These are phyloP conservation scores for Peucedramus taeniatus DNA, from an alignment of 2,113 vertebrate species.

Conservation along the genomic window DNA sequence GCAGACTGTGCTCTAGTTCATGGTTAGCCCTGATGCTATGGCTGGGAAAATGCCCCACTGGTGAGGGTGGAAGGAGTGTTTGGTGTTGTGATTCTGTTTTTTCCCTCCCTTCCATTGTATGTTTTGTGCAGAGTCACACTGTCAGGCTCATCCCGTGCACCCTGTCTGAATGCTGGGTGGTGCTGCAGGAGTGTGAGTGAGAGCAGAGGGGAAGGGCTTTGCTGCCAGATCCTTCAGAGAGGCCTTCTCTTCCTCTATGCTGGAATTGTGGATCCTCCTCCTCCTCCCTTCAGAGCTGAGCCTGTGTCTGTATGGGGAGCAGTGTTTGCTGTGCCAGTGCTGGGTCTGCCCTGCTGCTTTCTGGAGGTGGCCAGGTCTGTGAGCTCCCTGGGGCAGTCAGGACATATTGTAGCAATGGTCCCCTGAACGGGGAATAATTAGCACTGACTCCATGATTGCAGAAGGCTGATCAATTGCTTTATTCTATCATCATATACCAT, in stretches of 20 bases:
- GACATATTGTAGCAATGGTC: too few species aligned
- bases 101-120: not conserved
- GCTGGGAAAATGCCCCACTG: not conserved
- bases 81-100: not conserved
- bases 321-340: not conserved
- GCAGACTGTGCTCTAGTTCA: not conserved
- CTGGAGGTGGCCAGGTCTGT: not conserved
- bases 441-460: too few species aligned
- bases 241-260: not conserved
- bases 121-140: accelerated
- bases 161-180: not conserved
- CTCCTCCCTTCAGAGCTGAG: not conserved
- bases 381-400: not conserved
- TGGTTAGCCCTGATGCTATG: not conserved
- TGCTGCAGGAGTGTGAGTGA: not conserved
- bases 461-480: too few species aligned
- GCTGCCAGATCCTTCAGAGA: not conserved
- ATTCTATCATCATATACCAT: too few species aligned
- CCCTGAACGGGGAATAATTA: too few species aligned
- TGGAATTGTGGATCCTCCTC: not conserved
- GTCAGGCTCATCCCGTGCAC: not conserved
- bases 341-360: accelerated
- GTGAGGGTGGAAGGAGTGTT: not conserved
- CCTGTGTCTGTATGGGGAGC: accelerated
- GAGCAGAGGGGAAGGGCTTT: not conserved